Base-by-base conservation (phyloP, 2,797 vertebrate species). In the Tenualosa ilisha region DNA sequence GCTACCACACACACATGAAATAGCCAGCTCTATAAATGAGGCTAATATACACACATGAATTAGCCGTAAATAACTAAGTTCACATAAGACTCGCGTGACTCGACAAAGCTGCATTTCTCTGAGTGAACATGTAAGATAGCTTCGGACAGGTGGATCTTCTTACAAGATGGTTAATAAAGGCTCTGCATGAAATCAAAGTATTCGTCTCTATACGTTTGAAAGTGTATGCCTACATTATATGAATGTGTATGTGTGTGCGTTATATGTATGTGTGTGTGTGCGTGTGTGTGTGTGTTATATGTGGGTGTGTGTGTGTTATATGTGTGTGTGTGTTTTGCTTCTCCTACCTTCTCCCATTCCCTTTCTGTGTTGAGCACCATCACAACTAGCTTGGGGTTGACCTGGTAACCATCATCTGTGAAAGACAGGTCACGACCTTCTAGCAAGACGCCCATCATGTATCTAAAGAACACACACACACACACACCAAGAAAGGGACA, bases 401-500 rank as follows among this genome's bases (percentile, higher is more conserved):
- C 97, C 93, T 99, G 98, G 90, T 99, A 99, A 81, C 98, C 98
- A 83, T 99, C 97, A 9, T 97, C 97, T 1, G 97, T 99, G 94
- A 99, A 99, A 89, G 98, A 99, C 89, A 99, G 90, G 92, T 99
- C 98, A 91, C 96, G 96, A 46, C 97, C 98, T 17, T 97, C 96
- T 89, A 97, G 97, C 83, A 96, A 97, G 88, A 99, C 97, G 20
- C 98, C 98, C 96, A 98, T 97, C 98, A 99, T 98, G 91, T 99
- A 98, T 91, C 98, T 99, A 93, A 81, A 89, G 11, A 82, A 40
- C 65, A 72, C 65, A 72, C 65, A 72, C 65, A 68, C 81, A 53
- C 81, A 50, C 46, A 12, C 22, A n/a, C 22, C 22, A 7, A 8
- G 97, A 2, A 97, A 99, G 94, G 99, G 99, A 90, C 97, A 99